Percentiles rank a stretch among this genome's conserved stretches.
phyloP scores from a whole-genome alignment of 2,888 invertebrate species.

The Lepidocyrtinus sp. region DNA sequence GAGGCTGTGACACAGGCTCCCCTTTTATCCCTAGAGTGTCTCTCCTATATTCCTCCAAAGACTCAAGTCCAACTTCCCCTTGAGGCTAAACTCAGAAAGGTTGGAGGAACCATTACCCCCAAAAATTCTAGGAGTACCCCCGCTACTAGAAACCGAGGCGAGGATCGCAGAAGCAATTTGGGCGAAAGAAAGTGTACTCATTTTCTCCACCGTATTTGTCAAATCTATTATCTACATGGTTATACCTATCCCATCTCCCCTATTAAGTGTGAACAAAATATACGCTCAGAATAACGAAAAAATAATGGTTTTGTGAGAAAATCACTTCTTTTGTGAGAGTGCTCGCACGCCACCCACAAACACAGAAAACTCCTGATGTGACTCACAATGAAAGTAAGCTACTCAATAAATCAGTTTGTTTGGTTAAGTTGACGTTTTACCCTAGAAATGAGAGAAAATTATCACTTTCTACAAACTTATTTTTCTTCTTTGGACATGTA shows the following conservation, averaged over 20 bases:
- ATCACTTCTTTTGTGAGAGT: conserved; percentile 2
- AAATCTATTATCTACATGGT: no score
- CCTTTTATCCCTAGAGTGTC: background rate
- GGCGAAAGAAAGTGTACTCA: conserved; percentile 32
- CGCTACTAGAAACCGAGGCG: conserved; percentile 22
- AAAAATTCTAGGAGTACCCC: conserved; percentile 3
- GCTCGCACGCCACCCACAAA: conserved; percentile 14
- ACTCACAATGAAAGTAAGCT: conserved; percentile 13
- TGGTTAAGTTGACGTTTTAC: conserved; percentile 5
- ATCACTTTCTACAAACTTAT: conserved; percentile 15
- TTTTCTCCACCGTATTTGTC: background rate
- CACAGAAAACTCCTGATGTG: background rate
- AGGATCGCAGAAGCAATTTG: conserved; percentile 31
- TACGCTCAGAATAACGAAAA: no score
- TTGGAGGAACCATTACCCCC: background rate
- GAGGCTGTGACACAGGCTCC: background rate
- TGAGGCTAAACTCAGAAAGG: conserved; percentile 12
- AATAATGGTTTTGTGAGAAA: conserved; percentile 6
- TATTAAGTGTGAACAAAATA: no score
- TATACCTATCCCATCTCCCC: background rate
- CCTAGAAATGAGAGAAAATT: background rate
- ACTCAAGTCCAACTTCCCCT: conserved; percentile 38
- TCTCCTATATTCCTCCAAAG: conserved; percentile 35
- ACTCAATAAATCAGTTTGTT: conserved; percentile 40
- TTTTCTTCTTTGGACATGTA: background rate